These are phyloP conservation scores for Esperia sulphurella DNA, from an alignment of 2,888 invertebrate species.

Conservation along the genomic window DNA sequence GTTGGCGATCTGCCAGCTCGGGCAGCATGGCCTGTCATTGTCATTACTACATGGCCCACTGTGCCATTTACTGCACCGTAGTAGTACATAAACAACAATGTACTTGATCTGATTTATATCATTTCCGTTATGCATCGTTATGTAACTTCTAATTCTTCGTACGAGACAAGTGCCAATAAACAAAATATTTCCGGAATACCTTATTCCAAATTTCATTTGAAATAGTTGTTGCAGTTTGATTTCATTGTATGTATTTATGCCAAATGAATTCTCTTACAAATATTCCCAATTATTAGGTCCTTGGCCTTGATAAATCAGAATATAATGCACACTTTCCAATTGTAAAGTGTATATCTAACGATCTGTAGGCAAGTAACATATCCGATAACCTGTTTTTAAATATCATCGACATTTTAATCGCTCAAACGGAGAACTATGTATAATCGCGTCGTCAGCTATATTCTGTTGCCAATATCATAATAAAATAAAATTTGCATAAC, in stretches of 20 bases:
- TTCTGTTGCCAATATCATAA: neutral
- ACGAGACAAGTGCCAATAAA: too few relatives aligned
- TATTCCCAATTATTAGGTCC: too few relatives aligned
- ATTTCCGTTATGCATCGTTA: slow-evolving; percentile 25
- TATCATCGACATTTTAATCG: slow-evolving; percentile 1
- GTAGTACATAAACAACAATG: slow-evolving; percentile 27
- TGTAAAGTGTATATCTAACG: neutral
- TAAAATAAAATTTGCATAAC: slow-evolving; percentile 20
- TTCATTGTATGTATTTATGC: too few relatives aligned
- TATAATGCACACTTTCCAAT: neutral
- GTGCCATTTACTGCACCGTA: slow-evolving; percentile 35
- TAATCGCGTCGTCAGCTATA: neutral
- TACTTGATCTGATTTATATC: slow-evolving; percentile 30
- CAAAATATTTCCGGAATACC: too few relatives aligned
- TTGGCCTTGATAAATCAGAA: too few relatives aligned
- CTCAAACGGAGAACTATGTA: neutral
- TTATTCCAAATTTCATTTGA: too few relatives aligned
- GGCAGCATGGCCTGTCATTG: slow-evolving; percentile 57
- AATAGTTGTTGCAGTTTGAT: too few relatives aligned
- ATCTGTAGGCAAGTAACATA: neutral
- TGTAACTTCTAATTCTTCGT: too few relatives aligned
- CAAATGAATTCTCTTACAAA: too few relatives aligned
- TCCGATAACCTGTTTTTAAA: neutral
- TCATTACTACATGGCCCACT: slow-evolving; percentile 29
- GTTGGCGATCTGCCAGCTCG: slow-evolving; percentile 51